Evolutionary conservation across 2,888 invertebrate species (phyloP), one percentile per base, ranked within the genome.

Genomic region (Agrilus cyanescens): DNA sequence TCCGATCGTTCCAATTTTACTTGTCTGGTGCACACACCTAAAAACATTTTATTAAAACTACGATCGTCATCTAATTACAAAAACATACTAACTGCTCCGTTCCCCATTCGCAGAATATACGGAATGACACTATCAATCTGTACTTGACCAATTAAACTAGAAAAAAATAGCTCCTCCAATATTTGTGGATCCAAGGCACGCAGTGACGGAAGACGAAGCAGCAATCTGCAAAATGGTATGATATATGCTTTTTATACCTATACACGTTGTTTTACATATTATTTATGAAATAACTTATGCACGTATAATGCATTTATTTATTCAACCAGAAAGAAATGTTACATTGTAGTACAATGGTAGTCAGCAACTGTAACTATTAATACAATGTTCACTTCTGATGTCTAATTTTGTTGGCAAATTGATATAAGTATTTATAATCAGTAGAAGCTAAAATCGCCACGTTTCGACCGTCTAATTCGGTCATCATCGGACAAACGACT

Each of bases 101-200:
- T 55, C 29, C 62, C 61, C 66, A 66, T 69, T 49, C 76, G 82
- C 53, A 97, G 74, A 60, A 97, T 84, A 57, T 85, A 91, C 20
- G 95, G 95, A 65, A 97, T 86, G 53, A 96, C 87, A 60, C 86
- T 89, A 60, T 96, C 93, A 46, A 97, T 93, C 69, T 91, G 89
- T 55, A 96, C 87, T 64, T 85, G 87, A 4, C 93, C 94, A 37
- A 93, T 82, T 47, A 94, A 76, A 39, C 87, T 89, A 4, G 89
- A 83, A 61, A 95, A 94, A 72, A 94, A 94, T 41, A 94, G 74
- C 60, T 94, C 93, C 65, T 94, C 94, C 41, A 94, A 72, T 47
- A 86, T 76, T 12, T 80, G 69, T 2, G 85, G 81, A 43, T 83
- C 78, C 61, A 85, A 79, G 51, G 80, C 76, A 51, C 84, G 72